Base-by-base conservation (phyloP, 1,140 invertebrate genomes). In the Scylla paramamosain region DNA sequence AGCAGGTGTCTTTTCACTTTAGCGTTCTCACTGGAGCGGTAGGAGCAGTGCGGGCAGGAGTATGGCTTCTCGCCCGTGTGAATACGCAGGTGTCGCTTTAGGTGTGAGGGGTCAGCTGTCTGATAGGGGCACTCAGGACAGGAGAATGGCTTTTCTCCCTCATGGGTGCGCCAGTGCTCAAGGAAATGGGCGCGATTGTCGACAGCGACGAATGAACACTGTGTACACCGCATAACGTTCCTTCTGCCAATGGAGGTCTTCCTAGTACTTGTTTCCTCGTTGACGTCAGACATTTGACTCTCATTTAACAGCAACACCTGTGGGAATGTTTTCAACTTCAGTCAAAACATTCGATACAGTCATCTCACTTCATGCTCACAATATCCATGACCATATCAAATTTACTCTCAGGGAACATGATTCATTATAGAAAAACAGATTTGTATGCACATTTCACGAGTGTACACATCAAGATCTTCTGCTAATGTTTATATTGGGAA, bases 31-130 rank as follows among this genome's bases (percentile, higher is more conserved):
- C 20, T 89, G 67, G 90, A 86, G 31, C 83, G 94, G 67, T 92
- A 95, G 29, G 94, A 48, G 87, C 94, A 95, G 52, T 92, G 77
- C 20, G 91, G 77, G 87, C 94, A 95, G 29, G 90, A 95, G 83
- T 39, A 95, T 14, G 90, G 90, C 32, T 95, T 95, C 52, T 95
- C 94, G 52, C 94, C 94, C n/a, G 94, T 95, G 31, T 95, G 94
- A 45, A 91, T 92, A 14, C 94, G 46, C 6, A 95, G 86, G 82
- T 95, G 94, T 67, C 77, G 32, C 46, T 94, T 91, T 46, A 94
- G 32, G 29, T 91, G 88, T 25, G 67, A 90, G n/a, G 67, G 88
- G 84, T 94, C 82, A 52, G 31, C 46, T 14, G 94, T 91, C n/a
- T 84, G 67, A 86, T 94, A 94, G 32, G 90, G 32, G 31, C 94